Conservation (phyloP, 2,888 invertebrate species). For the Melipona bicolor region DNA sequence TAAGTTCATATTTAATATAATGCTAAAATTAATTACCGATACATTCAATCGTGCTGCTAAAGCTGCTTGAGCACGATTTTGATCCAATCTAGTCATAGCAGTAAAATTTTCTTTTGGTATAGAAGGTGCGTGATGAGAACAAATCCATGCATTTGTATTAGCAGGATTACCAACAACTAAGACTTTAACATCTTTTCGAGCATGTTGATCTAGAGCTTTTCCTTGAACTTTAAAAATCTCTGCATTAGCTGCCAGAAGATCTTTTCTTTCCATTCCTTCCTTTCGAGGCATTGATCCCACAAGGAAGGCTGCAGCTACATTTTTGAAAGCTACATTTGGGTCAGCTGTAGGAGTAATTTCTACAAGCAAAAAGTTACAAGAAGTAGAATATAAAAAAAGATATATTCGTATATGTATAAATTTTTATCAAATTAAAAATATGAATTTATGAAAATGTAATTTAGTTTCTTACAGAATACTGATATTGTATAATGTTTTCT, state of each 20-base stretch:
- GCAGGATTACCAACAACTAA: constrained; percentile 99
- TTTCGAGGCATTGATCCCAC: constrained; percentile 99
- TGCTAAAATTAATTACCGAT: constrained; percentile 67
- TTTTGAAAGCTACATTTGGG: constrained; percentile 96
- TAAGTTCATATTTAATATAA: neutral
- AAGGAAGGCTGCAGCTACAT: constrained; percentile 97
- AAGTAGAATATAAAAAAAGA: neutral
- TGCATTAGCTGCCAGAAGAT: constrained; percentile 98
- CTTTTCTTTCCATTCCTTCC: constrained; percentile 99
- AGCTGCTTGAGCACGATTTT: constrained; percentile 98
- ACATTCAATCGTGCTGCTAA: constrained; percentile 89
- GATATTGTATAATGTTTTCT: constrained; percentile 31
- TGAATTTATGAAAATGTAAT: neutral
- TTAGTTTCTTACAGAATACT: constrained; percentile 12
- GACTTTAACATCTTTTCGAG: constrained; percentile 96
- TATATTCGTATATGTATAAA: neutral
- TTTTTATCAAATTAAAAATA: neutral
- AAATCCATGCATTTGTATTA: constrained; percentile 98
- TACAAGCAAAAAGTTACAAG: constrained; percentile 67
- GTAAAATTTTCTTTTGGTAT: constrained; percentile 98
- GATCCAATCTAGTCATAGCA: constrained; percentile 99
- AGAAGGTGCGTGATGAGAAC: constrained; percentile 97
- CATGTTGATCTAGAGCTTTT: constrained; percentile 94
- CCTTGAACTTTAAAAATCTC: constrained; percentile 99
- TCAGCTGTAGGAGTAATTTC: constrained; percentile 94